Conservation (phyloP, 2,113 vertebrate genomes). For the Polyodon spathula region DNA sequence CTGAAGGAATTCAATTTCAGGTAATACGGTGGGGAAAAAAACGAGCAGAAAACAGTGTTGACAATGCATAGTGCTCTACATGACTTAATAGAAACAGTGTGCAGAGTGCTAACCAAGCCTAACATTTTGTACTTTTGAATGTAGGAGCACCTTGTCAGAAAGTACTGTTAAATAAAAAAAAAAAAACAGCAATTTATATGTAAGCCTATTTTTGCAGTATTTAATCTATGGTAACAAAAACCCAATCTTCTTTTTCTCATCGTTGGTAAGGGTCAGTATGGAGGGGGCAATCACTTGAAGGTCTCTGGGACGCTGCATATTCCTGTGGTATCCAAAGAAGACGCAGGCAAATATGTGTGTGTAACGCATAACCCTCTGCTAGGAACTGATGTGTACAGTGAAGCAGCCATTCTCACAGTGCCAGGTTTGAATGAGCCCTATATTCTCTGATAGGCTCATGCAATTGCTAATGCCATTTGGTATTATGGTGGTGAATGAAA, state of each 20-base stretch:
- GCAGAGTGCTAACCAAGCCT: too few species aligned
- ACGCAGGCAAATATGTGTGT: slow-evolving; percentile 53
- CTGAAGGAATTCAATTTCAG: slow-evolving; percentile 51
- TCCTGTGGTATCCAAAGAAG: slow-evolving; percentile 42
- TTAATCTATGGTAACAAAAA: too few species aligned
- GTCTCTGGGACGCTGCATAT: slow-evolving; percentile 53
- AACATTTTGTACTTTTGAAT: too few species aligned
- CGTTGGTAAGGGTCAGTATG: slow-evolving; percentile 50
- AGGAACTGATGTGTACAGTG: slow-evolving; percentile 43
- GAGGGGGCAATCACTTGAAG: slow-evolving; percentile 53
- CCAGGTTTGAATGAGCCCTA: slow-evolving; percentile 29
- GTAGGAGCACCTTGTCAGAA: too few species aligned
- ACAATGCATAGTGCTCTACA: too few species aligned
- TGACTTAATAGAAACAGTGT: too few species aligned
- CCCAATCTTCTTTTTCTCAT: slow-evolving; percentile 4
- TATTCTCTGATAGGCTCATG: not conserved
- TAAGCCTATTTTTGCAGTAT: not conserved
- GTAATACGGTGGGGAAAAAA: too few species aligned
- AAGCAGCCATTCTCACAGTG: slow-evolving; percentile 45
- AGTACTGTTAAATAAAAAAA: too few species aligned
- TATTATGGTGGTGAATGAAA: too few species aligned
- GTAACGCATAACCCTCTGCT: slow-evolving; percentile 47
- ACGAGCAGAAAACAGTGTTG: too few species aligned
- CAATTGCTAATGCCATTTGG: not conserved
- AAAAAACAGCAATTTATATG: too few species aligned